Evolutionary conservation across 2,113 vertebrate species (phyloP), one percentile per base, ranked within the genome.

Genomic region (Ictalurus punctatus): DNA sequence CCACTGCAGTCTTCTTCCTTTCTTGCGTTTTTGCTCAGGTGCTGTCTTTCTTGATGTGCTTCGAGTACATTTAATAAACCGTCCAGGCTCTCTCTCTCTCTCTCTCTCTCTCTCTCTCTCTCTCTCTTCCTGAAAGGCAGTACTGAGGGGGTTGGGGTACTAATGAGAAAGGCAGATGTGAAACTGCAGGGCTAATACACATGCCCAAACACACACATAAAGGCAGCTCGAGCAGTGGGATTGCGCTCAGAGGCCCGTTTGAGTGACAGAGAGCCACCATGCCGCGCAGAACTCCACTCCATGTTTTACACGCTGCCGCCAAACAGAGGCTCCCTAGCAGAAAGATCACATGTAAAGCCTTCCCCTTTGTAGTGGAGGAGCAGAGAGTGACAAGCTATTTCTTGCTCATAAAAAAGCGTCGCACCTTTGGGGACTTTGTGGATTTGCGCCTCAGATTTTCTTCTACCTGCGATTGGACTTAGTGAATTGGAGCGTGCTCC

Each of bases 261-360:
- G 85, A 90, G 89, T 84, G 82, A 92, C 86, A 86, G 0, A 86
- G 48, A 87, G 44, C 84, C 14, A 76, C 79, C 87, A 83, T 92
- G 92, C 65, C 71, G 89, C 71, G 1, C 83, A 34, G 30, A 25
- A 93, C 56, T 98, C 97, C 97, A 94, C 93, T 96, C 96, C 97
- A 89, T 94, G 95, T 97, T 97, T 98, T 97, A 94, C 94, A 93
- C 91, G 83, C 91, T 80, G 91, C 96, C 90, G 91, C 52, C 83
- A 93, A 94, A 94, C 95, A 95, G 95, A 96, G 96, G 94, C 95
- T 95, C 95, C 95, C 95, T 95, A 94, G 96, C 96, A 96, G 95
- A 96, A 96, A 95, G 95, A 97, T 97, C 97, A 97, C 97, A 97
- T 96, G 96, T 96, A 95, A 96, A 96, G 95, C 95, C 95, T 95